Conservation (phyloP, 2,797 vertebrate species). For the Phoebastria nigripes region DNA sequence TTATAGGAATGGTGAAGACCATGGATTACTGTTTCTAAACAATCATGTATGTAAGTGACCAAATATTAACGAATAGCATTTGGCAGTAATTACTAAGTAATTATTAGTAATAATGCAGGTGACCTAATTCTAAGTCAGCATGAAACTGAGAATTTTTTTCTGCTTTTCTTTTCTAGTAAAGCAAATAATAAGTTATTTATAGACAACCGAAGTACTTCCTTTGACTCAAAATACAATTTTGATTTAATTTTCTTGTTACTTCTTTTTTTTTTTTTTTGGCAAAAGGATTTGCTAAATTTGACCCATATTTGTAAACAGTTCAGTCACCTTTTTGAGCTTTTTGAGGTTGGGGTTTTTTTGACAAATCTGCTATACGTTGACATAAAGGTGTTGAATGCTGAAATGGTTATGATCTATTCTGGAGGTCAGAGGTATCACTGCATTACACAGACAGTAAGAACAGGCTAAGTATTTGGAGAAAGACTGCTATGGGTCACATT, state of each 20-base stretch:
- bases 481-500: not conserved
- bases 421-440: not conserved
- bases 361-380: not conserved
- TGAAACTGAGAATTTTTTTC: not conserved
- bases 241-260: not conserved
- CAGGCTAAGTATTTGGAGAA: not conserved
- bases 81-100: not conserved
- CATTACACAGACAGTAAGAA: not conserved
- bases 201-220: not conserved
- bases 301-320: not conserved
- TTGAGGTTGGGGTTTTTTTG: fast-evolving
- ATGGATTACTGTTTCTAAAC: not conserved
- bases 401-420: not conserved
- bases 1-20: not conserved
- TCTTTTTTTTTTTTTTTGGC: not conserved
- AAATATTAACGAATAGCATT: not conserved
- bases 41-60: not conserved
- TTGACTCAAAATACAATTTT: not conserved
- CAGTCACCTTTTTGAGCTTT: not conserved
- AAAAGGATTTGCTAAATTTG: not conserved
- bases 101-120: not conserved
- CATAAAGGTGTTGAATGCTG: not conserved
- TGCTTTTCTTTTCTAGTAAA: not conserved
- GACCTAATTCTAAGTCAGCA: not conserved
- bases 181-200: not conserved